phyloP scores from a whole-genome alignment of 1,140 invertebrate genomes.

The Polyergus mexicanus region DNA sequence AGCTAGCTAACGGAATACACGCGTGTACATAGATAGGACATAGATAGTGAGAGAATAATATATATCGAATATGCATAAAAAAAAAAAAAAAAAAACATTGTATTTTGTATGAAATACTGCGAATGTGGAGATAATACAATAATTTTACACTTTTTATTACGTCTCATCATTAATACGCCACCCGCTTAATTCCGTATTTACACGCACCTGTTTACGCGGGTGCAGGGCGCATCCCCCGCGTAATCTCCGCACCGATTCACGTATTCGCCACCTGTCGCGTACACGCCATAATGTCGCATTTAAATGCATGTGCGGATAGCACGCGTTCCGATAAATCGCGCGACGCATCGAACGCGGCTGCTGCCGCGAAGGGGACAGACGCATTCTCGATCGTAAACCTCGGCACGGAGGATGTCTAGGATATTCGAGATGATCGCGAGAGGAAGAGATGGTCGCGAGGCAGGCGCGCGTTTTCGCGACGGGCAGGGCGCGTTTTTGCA shows the following conservation, averaged over 20 bases:
- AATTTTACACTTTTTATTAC: constrained; percentile 65
- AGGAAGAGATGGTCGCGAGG: too few species aligned
- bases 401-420: neutral
- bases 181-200: constrained; percentile 11
- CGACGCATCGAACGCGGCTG: constrained; percentile 7
- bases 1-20: neutral
- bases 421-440: too few species aligned
- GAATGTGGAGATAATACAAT: constrained; percentile 65
- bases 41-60: constrained; percentile 26
- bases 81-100: constrained; percentile 13
- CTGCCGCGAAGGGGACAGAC: neutral
- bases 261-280: constrained; percentile 34
- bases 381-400: constrained; percentile 29
- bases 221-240: neutral
- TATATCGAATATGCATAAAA: neutral
- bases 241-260: constrained; percentile 43
- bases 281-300: constrained; percentile 51
- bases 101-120: constrained; percentile 68
- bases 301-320: constrained; percentile 45
- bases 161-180: constrained; percentile 38
- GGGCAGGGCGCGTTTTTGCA: neutral
- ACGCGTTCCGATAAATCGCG: constrained; percentile 48
- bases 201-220: constrained; percentile 3
- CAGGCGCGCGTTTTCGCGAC: neutral
- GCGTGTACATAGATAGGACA: constrained; percentile 25